A percentile compares a stretch with the other conserved stretches of the same genome.
These are phyloP conservation scores for Papilio machaon DNA, from an alignment of 1,140 invertebrate species.

Conservation along the genomic window DNA sequence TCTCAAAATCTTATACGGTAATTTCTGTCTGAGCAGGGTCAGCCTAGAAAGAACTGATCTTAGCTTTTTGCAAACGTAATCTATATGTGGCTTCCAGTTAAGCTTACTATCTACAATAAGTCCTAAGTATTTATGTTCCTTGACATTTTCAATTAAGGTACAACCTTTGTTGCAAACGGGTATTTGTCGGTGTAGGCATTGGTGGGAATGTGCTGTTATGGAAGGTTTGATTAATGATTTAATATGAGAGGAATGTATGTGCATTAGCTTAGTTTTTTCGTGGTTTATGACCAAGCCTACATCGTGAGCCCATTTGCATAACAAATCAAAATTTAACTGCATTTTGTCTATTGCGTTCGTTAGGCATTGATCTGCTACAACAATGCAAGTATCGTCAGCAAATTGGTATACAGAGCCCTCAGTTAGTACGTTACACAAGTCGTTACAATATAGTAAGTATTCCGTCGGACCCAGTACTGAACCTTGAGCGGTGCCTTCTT, in stretches of 20 bases:
- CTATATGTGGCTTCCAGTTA: background rate
- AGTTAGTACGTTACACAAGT: constrained; percentile 33
- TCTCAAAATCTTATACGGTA: constrained; percentile 39
- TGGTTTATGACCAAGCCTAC: constrained; percentile 2
- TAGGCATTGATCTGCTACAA: background rate
- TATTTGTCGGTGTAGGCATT: background rate
- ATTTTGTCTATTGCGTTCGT: background rate
- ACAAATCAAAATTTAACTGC: background rate
- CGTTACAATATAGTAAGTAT: constrained; percentile 36
- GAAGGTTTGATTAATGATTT: background rate
- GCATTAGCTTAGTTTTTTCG: background rate
- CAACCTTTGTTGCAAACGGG: background rate
- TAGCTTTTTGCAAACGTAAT: background rate
- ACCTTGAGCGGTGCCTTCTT: constrained; percentile 39
- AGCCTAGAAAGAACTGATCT: constrained; percentile 41
- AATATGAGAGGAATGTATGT: background rate
- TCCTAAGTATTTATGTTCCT: constrained; percentile 21
- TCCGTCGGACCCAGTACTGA: constrained; percentile 31
- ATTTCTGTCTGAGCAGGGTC: constrained; percentile 44
- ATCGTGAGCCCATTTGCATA: background rate
- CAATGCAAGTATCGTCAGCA: constrained; percentile 34
- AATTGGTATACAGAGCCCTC: constrained; percentile 36
- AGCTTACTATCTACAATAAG: constrained; percentile 32
- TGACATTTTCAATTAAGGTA: background rate
- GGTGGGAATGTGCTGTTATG: background rate